Percentiles rank a stretch among this genome's conserved stretches.
Conservation (phyloP, 2,888 invertebrate species). For the Temnothorax ravouxi region DNA sequence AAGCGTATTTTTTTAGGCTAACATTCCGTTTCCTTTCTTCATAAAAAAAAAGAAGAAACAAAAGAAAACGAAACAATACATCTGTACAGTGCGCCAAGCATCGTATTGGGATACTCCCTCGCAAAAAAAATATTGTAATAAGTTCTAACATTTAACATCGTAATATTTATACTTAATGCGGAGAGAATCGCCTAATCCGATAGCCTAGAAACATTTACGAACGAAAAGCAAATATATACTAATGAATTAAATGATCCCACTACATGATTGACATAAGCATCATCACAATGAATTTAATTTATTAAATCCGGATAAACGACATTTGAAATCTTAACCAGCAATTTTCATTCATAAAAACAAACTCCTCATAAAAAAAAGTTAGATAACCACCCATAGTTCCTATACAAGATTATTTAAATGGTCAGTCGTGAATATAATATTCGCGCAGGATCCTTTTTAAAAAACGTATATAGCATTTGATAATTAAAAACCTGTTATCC, state of each 20-base stretch:
- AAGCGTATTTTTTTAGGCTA: conserved; percentile 71
- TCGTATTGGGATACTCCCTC: not conserved
- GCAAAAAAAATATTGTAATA: conserved; percentile 28
- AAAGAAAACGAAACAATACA: conserved; percentile 9
- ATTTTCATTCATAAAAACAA: not conserved
- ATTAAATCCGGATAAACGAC: not conserved
- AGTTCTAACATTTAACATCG: conserved; percentile 4
- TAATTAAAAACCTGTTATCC: not conserved
- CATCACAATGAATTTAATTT: not conserved
- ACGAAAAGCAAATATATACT: not conserved
- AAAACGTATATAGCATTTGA: not conserved
- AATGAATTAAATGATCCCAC: not conserved
- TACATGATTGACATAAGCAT: not conserved
- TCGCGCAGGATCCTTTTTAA: not conserved
- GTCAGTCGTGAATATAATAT: not conserved
- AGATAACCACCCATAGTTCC: not conserved
- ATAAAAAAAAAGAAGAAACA: conserved; percentile 41
- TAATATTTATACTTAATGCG: not conserved
- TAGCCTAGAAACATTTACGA: not conserved
- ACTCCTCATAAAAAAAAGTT: not conserved
- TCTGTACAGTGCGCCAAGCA: not conserved
- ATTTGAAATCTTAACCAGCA: not conserved
- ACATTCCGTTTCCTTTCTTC: conserved; percentile 40
- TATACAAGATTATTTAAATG: not conserved
- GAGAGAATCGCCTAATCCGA: not conserved